phyloP scores from a whole-genome alignment of 2,797 vertebrate genomes.

The Coilia nasus region DNA sequence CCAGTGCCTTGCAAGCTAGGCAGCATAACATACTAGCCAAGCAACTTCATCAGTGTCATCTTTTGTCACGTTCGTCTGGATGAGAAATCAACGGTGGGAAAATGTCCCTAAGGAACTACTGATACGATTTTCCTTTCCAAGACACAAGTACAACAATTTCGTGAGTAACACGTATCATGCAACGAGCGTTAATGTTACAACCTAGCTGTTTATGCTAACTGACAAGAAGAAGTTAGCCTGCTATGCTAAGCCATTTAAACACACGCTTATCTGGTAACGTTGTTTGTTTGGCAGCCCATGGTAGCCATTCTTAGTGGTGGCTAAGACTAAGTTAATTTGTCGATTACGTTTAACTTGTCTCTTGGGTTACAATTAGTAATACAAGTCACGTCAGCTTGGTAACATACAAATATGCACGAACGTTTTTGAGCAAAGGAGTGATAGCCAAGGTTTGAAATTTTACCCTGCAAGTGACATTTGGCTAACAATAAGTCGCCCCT shows the following conservation, averaged over 20 bases:
- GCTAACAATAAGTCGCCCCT: no score
- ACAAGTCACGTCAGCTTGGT: not conserved
- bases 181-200: not conserved
- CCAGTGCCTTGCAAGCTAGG: not conserved
- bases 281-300: not conserved
- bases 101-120: not conserved
- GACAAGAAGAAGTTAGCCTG: not conserved
- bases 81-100: not conserved
- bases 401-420: not conserved
- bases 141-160: not conserved
- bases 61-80: not conserved
- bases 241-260: not conserved
- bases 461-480: no score
- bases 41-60: not conserved
- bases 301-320: not conserved
- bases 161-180: not conserved
- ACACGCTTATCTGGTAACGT: not conserved
- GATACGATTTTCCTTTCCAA: not conserved
- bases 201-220: not conserved
- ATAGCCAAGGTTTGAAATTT: no score
- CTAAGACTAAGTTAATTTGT: not conserved
- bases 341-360: not conserved
- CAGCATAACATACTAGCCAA: not conserved
- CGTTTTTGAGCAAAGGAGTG: not conserved
- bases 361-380: not conserved